Evolutionary conservation across 2,888 invertebrate genomes (phyloP), one percentile per base, ranked within the genome.

Genomic region (Drosophila neotestacea): DNA sequence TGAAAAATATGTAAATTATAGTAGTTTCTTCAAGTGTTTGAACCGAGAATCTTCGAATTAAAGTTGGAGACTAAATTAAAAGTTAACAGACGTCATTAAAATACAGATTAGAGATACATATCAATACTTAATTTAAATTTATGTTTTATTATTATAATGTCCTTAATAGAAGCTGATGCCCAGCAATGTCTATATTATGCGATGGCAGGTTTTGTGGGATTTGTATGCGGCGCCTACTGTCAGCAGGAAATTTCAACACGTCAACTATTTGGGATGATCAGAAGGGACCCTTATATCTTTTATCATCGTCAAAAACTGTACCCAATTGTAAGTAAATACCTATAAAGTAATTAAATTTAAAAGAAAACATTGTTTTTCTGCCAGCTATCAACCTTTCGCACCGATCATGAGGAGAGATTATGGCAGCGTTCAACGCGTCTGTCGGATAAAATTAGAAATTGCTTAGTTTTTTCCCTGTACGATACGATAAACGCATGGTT

Each of bases 251-350:
- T 41, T 1, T 69, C 87, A 0, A 72, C 71, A 13, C 62, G 71
- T 6, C 70, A 79, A 13, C 51, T 85, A 2, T 74, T 77, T 32
- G 41, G 39, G 11, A 51, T 76, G 11, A 77, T 88, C 1, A 42
- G 36, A 5, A 68, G 55, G 30, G 81, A 85, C 66, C 88, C 88
- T 0, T 70, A 81, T 47, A 16, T 87, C 1, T 88, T 69, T n/a
- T 47, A 75, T n/a, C 47, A 86, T 52, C 85, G 85, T 0, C 73
- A 73, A 0, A 88, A 73, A 52, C 54, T 85, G 0, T 85, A 86
- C 11, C 74, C 77, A 4, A 51, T 84, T 41, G 85, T 88, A 48
- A 73, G 78, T 56, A 32, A 16, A 42, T 22, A 2, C 2, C 27
- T 10, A 1, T 1, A 4, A 4, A n/a, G 7, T n/a, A 11, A 2